Evolutionary conservation across 2,113 vertebrate genomes (phyloP), one percentile per base, ranked within the genome.

Genomic region (Lepisosteus oculatus): DNA sequence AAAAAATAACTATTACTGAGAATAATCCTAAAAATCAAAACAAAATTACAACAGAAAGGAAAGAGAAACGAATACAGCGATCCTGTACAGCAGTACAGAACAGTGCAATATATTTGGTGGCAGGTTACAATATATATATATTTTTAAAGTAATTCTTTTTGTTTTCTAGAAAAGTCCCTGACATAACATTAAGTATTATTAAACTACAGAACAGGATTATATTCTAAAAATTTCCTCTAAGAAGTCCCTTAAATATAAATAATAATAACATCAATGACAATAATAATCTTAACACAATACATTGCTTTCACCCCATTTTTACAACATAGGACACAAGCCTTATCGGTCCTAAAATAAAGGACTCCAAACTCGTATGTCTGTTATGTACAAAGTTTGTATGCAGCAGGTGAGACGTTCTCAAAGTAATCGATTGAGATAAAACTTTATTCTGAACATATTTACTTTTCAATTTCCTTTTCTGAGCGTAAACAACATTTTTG

Each of bases 181-280:
- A 90, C 87, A 85, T 84, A 80, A 86, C 77, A 78, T 74, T 84
- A 12, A 63, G 86, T 86, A 45, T 6, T 29, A 67, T 55, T 69
- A 41, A 69, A 56, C 66, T 69, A 69, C 47, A 56, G 41, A 73
- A 54, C 78, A 88, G 79, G 85, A 88, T 85, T 89, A 88, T 81
- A 84, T 80, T 81, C 76, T 83, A 87, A 90, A 87, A 54, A 73
- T 68, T 68, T 73, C 72, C 84, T 86, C 88, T 90, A 88, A 63
- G 67, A 91, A 86, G 85, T 93, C 91, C 90, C 91, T 90, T 89
- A 89, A 85, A 93, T 93, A 93, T 92, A 93, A 93, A 93, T 86
- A 86, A 79, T 78, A 84, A 79, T 76, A 90, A 88, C 82, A 89
- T 85, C 69, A 68, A 80, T 75, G 81, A 85, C 78, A 81, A 81